phyloP scores from a whole-genome alignment of 2,113 vertebrate genomes.

The Rhinoderma darwinii region DNA sequence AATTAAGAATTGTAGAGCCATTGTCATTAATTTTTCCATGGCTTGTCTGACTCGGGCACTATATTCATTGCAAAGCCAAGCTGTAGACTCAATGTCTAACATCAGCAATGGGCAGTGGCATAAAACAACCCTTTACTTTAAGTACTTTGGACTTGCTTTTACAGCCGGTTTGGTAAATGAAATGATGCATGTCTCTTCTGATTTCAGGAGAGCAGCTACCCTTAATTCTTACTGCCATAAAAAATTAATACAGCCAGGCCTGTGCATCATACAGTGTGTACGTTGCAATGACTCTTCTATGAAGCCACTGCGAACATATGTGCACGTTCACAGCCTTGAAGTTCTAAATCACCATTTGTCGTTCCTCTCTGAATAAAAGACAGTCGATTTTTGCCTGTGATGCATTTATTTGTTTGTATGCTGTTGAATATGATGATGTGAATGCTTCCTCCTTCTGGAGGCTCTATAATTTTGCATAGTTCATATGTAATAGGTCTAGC shows the following conservation, averaged over 20 bases:
- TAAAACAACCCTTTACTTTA: neutral
- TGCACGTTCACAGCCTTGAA: neutral
- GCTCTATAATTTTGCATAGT: neutral
- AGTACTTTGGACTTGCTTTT: neutral
- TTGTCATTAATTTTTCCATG: neutral
- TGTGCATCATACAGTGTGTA: neutral
- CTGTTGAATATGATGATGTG: neutral
- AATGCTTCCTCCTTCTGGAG: neutral
- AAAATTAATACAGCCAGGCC: neutral
- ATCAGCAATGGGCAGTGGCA: neutral
- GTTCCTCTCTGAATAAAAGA: neutral
- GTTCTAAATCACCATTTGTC: conserved; percentile 14
- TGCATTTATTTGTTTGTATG: conserved; percentile 15
- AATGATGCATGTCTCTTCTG: neutral
- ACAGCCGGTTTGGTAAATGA: neutral
- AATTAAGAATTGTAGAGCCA: neutral
- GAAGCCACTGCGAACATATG: neutral
- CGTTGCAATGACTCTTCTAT: neutral
- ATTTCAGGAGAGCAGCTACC: neutral
- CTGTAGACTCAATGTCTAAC: neutral
- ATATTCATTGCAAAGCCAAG: neutral
- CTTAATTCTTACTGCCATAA: neutral
- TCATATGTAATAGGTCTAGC: neutral
- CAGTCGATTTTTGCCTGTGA: neutral
- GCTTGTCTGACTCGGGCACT: too few relatives aligned